These are phyloP conservation scores for Lasioglossum morio DNA, from an alignment of 2,888 invertebrate genomes.

Conservation along the genomic window DNA sequence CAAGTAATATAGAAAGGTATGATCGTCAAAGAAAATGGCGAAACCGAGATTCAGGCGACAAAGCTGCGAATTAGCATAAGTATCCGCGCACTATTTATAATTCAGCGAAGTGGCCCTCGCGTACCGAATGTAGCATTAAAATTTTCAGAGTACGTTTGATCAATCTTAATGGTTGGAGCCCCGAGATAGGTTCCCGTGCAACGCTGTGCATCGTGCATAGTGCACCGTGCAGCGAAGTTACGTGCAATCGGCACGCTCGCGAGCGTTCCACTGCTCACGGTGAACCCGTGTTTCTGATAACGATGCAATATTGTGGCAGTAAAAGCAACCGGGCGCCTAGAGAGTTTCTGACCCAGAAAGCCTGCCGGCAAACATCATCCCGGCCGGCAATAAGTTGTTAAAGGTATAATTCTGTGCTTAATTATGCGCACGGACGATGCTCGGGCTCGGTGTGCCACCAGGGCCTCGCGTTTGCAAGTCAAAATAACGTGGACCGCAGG, in stretches of 20 bases:
- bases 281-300: slow-evolving; percentile 6
- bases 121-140: neutral
- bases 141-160: neutral
- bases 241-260: neutral
- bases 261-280: neutral
- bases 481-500: slow-evolving; percentile 5
- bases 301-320: slow-evolving; percentile 10
- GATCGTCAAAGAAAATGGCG: neutral
- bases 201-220: neutral
- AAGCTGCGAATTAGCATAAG: neutral
- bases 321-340: neutral
- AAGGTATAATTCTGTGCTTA: slow-evolving; percentile 6
- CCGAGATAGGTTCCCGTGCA: too few relatives aligned
- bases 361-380: neutral
- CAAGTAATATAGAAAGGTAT: neutral
- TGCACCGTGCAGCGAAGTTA: neutral
- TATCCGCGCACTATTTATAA: neutral
- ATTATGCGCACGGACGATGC: neutral
- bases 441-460: neutral
- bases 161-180: slow-evolving; percentile 1
- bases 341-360: slow-evolving; percentile 6
- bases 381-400: neutral
- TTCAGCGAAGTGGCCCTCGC: neutral
- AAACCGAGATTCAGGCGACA: neutral
- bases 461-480: slow-evolving; percentile 2